Base-by-base conservation (phyloP, 2,888 invertebrate species). In the Drosophila crucigera region DNA sequence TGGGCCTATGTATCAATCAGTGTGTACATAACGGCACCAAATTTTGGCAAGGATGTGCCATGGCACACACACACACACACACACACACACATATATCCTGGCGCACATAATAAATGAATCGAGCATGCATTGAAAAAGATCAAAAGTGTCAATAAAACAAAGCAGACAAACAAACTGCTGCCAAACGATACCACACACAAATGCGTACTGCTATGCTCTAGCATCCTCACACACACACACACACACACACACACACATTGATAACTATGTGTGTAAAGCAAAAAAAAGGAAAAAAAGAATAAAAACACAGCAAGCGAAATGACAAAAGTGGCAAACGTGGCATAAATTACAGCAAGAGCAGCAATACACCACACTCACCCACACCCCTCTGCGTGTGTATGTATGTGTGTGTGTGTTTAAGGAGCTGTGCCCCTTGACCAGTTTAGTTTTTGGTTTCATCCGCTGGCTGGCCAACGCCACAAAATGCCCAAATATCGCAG, bases 81-180 rank as follows among this genome's bases (percentile, higher is more conserved):
- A 47, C 47, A 43, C 22, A 35, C 22, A 50, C 49, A 47, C 47
- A 25, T 60, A 64, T 50, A 61, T 55, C 54, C 69, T 54, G 60
- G 60, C 56, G 66, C 82, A 79, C 85, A 88, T 88, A 90, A 86
- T 79, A 81, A 90, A 90, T 90, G 90, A 90, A 89, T 90, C 82
- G 86, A 80, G 76, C 79, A 78, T 83, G 86, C 86, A 87, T 83
- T 79, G 81, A 65, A 77, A 78, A 90, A 90, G 88, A 88, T 88
- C 89, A 88, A 88, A 88, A 88, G 89, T 90, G 89, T 86, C 91
- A 88, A 89, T 90, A 86, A 88, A 89, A 90, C 89, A 84, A 82
- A 80, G 80, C 86, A 84, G 74, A 70, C 83, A 83, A 89, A 82
- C 84, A 86, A 77, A 76, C 73, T 72, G 68, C 30, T 72, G 66